Conservation (phyloP, 2,797 vertebrate genomes). For the Myoxocephalus aenaeus region DNA sequence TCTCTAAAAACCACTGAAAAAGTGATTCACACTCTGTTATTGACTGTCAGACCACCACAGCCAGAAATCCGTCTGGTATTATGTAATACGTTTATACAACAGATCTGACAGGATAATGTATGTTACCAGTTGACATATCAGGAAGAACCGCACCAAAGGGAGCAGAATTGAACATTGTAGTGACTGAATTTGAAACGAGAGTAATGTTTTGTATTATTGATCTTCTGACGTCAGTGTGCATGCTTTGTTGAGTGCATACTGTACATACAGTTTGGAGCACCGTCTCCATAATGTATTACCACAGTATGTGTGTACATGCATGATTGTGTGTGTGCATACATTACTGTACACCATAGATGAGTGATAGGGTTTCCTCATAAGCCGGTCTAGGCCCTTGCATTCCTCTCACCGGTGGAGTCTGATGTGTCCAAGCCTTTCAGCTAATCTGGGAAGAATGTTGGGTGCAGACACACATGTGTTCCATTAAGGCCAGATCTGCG, state of each 20-base stretch:
- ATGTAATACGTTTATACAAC: conserved; percentile 55
- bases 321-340: conserved; percentile 25
- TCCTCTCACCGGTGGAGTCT: conserved; percentile 73
- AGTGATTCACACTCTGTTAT: conserved; percentile 72
- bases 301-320: conserved; percentile 33
- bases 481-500: conserved; percentile 80
- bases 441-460: conserved; percentile 83
- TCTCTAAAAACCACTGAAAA: conserved; percentile 69
- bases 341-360: conserved; percentile 57
- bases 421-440: conserved; percentile 73
- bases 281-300: conserved; percentile 47
- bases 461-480: conserved; percentile 81
- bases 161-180: conserved; percentile 14
- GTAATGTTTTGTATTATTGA: conserved; percentile 45
- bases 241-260: conserved; percentile 47
- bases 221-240: conserved; percentile 19
- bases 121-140: conserved; percentile 35
- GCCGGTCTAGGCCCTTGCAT: conserved; percentile 72
- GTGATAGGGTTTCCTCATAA: conserved; percentile 76
- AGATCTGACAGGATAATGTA: conserved; percentile 29
- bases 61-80: conserved; percentile 52
- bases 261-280: conserved; percentile 28
- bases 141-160: conserved; percentile 4
- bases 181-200: conserved; percentile 21
- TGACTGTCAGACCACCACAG: conserved; percentile 66